Conservation (phyloP, 2,113 vertebrate species). For the Cottus gobio region DNA sequence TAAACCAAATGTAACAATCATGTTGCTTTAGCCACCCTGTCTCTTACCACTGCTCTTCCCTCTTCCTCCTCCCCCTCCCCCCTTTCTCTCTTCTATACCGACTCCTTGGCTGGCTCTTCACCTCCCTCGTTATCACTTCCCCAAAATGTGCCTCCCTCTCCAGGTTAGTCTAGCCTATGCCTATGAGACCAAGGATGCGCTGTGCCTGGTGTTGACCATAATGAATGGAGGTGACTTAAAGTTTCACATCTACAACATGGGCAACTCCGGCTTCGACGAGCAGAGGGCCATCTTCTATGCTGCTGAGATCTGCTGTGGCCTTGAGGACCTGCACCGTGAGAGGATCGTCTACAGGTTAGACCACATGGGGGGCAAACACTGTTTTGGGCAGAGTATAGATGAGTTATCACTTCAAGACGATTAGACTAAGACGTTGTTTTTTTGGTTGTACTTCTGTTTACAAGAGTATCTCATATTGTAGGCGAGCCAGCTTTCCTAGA, state of each 20-base stretch:
- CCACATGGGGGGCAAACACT: not conserved
- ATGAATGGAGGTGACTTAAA: slow-evolving; percentile 96
- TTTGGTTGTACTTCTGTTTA: not conserved
- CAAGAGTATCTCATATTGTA: not conserved
- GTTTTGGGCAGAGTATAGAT: not conserved
- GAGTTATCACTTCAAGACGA: not conserved
- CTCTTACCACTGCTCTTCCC: slow-evolving; percentile 41
- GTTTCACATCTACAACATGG: slow-evolving; percentile 96
- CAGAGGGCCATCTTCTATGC: slow-evolving; percentile 93
- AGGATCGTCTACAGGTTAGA: slow-evolving; percentile 93
- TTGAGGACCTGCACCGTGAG: slow-evolving; percentile 92
- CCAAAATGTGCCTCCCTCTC: slow-evolving; percentile 52
- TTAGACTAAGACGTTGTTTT: not conserved
- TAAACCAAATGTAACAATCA: slow-evolving; percentile 37
- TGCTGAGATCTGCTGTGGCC: slow-evolving; percentile 92
- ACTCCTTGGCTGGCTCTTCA: slow-evolving; percentile 6
- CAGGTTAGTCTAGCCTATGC: slow-evolving; percentile 91
- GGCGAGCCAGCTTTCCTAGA: not conserved
- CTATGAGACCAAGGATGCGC: slow-evolving; percentile 89
- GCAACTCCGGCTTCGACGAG: slow-evolving; percentile 91
- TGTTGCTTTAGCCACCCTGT: slow-evolving; percentile 18
- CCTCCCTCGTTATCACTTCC: slow-evolving; percentile 19
- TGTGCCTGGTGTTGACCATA: slow-evolving; percentile 94
- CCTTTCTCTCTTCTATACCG: not conserved
- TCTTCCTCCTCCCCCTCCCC: slow-evolving; percentile 14